These are phyloP conservation scores for Apamea crenata DNA, from an alignment of 2,888 invertebrate species.

Conservation along the genomic window DNA sequence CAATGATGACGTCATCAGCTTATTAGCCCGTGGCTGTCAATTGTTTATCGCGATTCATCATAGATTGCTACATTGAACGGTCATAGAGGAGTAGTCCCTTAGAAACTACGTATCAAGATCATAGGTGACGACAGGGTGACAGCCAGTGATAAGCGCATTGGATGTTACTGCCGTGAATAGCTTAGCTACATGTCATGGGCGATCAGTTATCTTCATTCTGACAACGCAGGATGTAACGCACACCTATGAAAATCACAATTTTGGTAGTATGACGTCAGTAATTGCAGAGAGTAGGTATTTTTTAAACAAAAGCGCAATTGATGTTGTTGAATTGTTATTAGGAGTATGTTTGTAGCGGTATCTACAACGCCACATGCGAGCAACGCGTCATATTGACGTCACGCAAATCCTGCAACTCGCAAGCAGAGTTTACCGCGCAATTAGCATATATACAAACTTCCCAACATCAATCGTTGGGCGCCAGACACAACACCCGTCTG, in stretches of 20 bases:
- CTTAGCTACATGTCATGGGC: not conserved
- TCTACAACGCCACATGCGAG: too few species aligned
- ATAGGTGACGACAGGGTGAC: constrained; percentile 9
- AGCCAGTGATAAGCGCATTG: constrained; percentile 15
- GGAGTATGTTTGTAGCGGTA: too few species aligned
- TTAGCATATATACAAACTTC: too few species aligned
- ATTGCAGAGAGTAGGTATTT: not conserved
- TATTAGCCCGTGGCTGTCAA: constrained; percentile 22
- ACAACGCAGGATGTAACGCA: not conserved
- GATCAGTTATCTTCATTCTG: not conserved
- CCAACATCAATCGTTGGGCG: too few species aligned
- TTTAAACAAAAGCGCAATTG: not conserved
- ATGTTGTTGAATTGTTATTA: not conserved
- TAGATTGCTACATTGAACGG: constrained; percentile 19
- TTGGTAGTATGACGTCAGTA: not conserved
- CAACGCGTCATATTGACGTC: too few species aligned
- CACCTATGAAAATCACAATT: not conserved
- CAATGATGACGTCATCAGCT: constrained; percentile 14
- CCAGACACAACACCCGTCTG: too few species aligned
- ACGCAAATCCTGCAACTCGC: too few species aligned
- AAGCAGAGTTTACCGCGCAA: too few species aligned
- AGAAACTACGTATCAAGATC: constrained; percentile 34
- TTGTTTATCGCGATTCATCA: constrained; percentile 6
- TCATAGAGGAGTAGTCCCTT: constrained; percentile 3
- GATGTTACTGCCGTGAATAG: not conserved